Base-by-base conservation (phyloP, 1,140 invertebrate genomes). In the Leptinotarsa lineolata region DNA sequence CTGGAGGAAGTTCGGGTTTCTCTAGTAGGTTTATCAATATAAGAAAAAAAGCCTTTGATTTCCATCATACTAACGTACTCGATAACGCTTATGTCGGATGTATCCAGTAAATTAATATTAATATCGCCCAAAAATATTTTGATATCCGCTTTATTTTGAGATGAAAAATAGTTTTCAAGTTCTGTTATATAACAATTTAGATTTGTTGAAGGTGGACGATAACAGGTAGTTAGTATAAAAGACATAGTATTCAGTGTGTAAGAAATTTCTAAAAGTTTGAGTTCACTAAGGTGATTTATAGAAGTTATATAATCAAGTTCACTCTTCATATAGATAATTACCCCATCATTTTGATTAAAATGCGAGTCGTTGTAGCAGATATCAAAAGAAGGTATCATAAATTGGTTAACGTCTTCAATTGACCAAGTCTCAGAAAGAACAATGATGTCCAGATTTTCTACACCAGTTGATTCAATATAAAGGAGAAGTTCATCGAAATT, bases 261-360 rank as follows among this genome's bases (percentile, higher is more conserved):
- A 8, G 59, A 60, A 8, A 60, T 60, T 60, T 60, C n/a, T 60
- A 11, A 60, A 8, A 60, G n/a, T 8, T 60, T 60, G 5, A 60
- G 6, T 60, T 60, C 59, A 8, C 6, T 8, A 8, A 60, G n/a
- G 5, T n/a, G 5, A 8, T 60, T n/a, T 6, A 60, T 60, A 60
- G 6, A 8, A n/a, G 59, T 60, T 5, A 60, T 60, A 60, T 60
- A 8, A 11, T 60, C 4, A 5, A 60, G 5, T 5, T 60, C 6
- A 8, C n/a, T 60, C n/a, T 60, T 60, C 59, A 60, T n/a, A n/a
- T 60, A 60, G 59, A n/a, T n/a, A n/a, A 60, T n/a, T 60, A 60
- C 59, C 59, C 59, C 59, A 60, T 60, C 59, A 6, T 60, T 60
- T n/a, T 60, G 5, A 60, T 60, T 60, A 60, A 8, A 60, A 60